Evolutionary conservation across 2,888 invertebrate genomes (phyloP).

Genomic region (Ypsolopha scabrella): DNA sequence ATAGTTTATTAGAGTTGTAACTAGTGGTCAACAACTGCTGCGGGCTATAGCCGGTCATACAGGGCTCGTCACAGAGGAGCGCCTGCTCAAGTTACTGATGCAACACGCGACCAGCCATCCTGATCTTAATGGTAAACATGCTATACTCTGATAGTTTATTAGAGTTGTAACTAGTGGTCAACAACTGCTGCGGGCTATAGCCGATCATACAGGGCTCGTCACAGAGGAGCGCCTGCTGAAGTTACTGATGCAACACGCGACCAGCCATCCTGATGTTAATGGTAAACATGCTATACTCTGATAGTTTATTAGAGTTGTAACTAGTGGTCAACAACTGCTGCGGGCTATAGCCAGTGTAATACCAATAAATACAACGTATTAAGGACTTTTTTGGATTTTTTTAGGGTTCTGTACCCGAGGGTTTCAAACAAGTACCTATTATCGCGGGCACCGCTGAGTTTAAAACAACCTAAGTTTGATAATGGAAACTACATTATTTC

Average conservation of each 20-base stretch:
- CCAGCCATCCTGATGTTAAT: constrained; percentile 37
- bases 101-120: constrained; percentile 42
- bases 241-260: constrained; percentile 39
- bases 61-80: constrained; percentile 52
- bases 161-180: constrained; percentile 48
- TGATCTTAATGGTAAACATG: constrained; percentile 37
- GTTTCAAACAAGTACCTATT: too few relatives aligned
- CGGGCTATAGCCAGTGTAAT: constrained; percentile 28
- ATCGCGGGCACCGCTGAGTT: too few relatives aligned
- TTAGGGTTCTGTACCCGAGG: too few relatives aligned
- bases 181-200: constrained; percentile 42
- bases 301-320: constrained; percentile 33
- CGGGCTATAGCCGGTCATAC: constrained; percentile 38
- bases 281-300: too few relatives aligned
- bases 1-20: constrained; percentile 29
- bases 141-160: too few relatives aligned
- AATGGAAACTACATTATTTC: too few relatives aligned
- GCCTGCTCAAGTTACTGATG: constrained; percentile 39
- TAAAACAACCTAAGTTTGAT: too few relatives aligned
- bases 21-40: constrained; percentile 45
- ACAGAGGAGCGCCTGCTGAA: constrained; percentile 50
- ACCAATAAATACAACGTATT: too few relatives aligned
- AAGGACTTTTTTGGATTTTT: too few relatives aligned
- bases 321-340: constrained; percentile 46
- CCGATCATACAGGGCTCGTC: constrained; percentile 42